Base-by-base conservation (phyloP, 2,888 invertebrate species). In the Portevinia maculata region DNA sequence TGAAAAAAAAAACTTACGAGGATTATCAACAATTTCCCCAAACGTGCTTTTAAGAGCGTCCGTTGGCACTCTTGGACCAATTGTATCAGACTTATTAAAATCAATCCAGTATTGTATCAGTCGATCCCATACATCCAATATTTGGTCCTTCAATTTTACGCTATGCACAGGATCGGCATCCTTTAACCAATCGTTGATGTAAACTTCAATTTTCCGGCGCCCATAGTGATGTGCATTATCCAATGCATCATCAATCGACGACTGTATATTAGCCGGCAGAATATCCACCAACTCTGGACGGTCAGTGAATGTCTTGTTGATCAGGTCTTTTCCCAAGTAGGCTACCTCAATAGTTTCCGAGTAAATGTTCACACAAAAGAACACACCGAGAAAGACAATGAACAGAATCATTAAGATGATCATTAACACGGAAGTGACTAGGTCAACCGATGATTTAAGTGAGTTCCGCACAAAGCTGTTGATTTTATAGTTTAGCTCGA, bases 191-290 rank as follows among this genome's bases (percentile, higher is more conserved):
- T 94, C 94, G 88, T 94, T 94, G 32, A 97, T 96, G 89, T 95
- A 94, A 86, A 96, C 95, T 17, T 96, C 96, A 86, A 98, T 96
- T 87, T 96, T 97, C 88, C 97, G 95, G 85, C 98, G 93, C 1
- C 98, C 98, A 89, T 98, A 98, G 24, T 95, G 93, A 89, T 98
- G 98, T 0, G 97, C 98, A 90, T 98, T 97, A 86, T 97, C 97
- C 9, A 98, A 93, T 84, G 98, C 94, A 15, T 97, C 96, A 90
- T 98, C 97, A 44, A 98, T 93, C 71, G 97, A 95, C 34, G 88
- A 88, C 78, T 91, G 90, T 60, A 90, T 89, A 86, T 90, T 90
- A 13, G 87, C 90, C 0, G 99, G 98, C 64, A 99, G 91, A 88
- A 97, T 93, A 87, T 95, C 94, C 86, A 95, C 93, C 65, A 96